Evolutionary conservation across 2,888 invertebrate genomes (phyloP), one percentile per base, ranked within the genome.

Genomic region (Apamea sordens): DNA sequence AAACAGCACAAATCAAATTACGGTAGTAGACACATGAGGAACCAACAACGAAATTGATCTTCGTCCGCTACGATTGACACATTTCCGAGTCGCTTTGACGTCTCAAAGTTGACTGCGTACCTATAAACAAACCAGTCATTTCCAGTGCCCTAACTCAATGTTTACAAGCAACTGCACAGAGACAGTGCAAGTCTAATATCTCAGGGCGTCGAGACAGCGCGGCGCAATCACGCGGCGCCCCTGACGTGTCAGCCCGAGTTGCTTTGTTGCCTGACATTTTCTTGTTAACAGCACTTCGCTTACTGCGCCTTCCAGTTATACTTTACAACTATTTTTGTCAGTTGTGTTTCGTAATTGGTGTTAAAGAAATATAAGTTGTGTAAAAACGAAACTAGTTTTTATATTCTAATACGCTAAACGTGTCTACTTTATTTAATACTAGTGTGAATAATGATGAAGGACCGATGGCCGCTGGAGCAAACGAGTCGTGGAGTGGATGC

Each of bases 181-280:
- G 93, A 92, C 93, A 92, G 91, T 89, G 92, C 94, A 93, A 94
- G 94, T 95, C 93, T 95, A 96, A 96, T 96, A 96, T 96, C 95
- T 96, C 96, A 95, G 93, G 90, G 92, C 92, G 94, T 92, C 94
- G 92, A 91, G 94, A 93, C 94, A 92, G 94, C 89, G 90, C 91
- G 88, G 92, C 90, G 95, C 95, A 96, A 95, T 96, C 95, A 95
- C 92, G 91, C 81, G 89, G 90, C 92, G 94, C 94, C 93, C 93
- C 92, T 88, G 89, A 92, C 91, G 89, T 93, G 94, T 94, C 95
- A 92, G 90, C 80, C 88, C 81, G 89, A 92, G 93, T 93, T 93
- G 94, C 94, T 94, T 93, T 94, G 94, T 94, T 93, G 92, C 92
- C 88, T 95, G 96, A 96, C 95, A 91, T 94, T 94, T 94, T 96